Evolutionary conservation across 2,888 invertebrate genomes (phyloP).

Genomic region (Agrilus mali): DNA sequence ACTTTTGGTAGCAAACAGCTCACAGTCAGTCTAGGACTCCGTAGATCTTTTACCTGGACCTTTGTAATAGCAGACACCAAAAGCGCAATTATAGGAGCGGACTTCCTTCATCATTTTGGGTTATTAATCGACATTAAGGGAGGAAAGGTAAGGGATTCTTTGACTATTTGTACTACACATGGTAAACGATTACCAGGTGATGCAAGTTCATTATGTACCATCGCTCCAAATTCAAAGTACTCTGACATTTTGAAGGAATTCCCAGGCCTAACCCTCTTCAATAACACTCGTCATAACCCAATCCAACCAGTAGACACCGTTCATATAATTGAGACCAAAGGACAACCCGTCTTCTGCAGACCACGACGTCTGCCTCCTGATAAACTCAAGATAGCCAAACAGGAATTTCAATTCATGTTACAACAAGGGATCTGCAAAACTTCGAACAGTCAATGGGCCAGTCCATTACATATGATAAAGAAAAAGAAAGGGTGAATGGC

Average conservation of each 20-base stretch:
- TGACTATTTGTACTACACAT: too few species aligned
- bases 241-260: conserved; percentile 5
- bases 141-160: too few species aligned
- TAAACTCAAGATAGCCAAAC: conserved; percentile 13
- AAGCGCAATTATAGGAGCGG: too few species aligned
- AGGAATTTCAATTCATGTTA: conserved; percentile 15
- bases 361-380: conserved; percentile 19
- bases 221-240: background rate
- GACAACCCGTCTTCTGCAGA: conserved; percentile 15
- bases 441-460: too few species aligned
- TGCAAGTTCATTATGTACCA: background rate
- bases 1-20: too few species aligned
- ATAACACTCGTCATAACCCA: background rate
- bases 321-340: conserved; percentile 15
- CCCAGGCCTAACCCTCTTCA: conserved; percentile 1
- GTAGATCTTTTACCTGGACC: too few species aligned
- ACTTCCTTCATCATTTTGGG: too few species aligned
- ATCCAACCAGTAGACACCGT: conserved; percentile 8
- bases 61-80: too few species aligned
- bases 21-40: too few species aligned
- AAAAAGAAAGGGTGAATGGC: conserved; percentile 15
- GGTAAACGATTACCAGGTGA: too few species aligned
- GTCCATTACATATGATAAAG: conserved; percentile 13
- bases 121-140: too few species aligned
- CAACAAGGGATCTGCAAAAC: conserved; percentile 13